Evolutionary conservation across 2,113 vertebrate genomes (phyloP), one percentile per base, ranked within the genome.

Genomic region (Galemys pyrenaicus): DNA sequence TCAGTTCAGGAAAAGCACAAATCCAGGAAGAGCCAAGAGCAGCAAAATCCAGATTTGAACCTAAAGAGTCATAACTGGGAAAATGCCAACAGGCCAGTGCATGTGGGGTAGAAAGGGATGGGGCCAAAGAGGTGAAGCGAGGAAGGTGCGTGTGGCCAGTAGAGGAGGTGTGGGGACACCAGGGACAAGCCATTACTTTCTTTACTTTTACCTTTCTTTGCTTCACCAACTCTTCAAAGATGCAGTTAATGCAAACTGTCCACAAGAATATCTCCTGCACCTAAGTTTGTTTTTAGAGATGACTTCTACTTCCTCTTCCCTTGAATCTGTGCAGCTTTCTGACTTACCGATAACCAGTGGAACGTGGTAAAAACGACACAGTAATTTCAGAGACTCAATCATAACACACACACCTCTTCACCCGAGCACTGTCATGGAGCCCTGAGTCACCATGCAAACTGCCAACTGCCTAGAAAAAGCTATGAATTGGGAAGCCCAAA

Each of bases 341-440:
- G 44, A 60, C n/a, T 44, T 62, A 6, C 4, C 44, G 39, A 26
- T 60, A 37, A 77, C 10, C 9, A 64, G 20, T 0, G 58, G 13
- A 44, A 51, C 13, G 39, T 20, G 4, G 20, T 3, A 60, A 58
- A 89, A 74, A 67, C 68, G 65, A 77, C 9, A 54, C 6, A 1
- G 20, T 51, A 30, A 49, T 70, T 56, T 78, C 64, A 30, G 51
- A 93, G 68, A 68, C 28, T 58, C 44, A 10, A 35, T 41, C 28
- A 62, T n/a, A 35, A 68, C 11, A 6, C 0, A 46, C 7, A 19
- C 6, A 19, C 1, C 12, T 32, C 9, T 30, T 86, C 62, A 20
- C 24, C 0, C 10, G n/a, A 41, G 9, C 15, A 16, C 28, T 28
- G 51, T 32, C 16, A 1, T 44, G 54, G 37, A 20, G 5, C 0